A percentile compares a stretch with the other conserved stretches of the same genome.
phyloP scores from a whole-genome alignment of 2,113 vertebrate genomes.

The Micromys minutus region DNA sequence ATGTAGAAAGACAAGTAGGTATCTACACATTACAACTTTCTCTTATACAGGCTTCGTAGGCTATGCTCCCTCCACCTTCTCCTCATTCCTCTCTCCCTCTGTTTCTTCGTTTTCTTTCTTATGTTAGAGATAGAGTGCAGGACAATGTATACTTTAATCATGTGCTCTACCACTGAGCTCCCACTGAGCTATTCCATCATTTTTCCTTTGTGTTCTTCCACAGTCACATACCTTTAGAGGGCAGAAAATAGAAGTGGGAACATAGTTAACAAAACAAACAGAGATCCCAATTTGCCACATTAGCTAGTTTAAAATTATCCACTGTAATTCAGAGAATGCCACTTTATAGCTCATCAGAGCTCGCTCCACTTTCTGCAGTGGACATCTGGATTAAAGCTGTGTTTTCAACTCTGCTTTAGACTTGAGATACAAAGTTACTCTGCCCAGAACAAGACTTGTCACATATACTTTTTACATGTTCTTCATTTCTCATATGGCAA shows the following conservation, averaged over 20 bases:
- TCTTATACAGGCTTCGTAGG: neutral
- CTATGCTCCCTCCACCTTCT: neutral
- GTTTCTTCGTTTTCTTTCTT: neutral
- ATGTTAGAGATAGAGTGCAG: no score
- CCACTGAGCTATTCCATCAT: neutral
- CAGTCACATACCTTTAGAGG: neutral
- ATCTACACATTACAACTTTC: neutral
- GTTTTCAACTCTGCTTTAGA: no score
- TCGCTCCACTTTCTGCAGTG: neutral
- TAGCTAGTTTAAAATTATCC: neutral
- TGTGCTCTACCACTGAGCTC: neutral
- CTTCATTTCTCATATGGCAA: neutral
- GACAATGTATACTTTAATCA: neutral
- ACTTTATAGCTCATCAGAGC: neutral
- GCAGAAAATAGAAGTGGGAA: neutral
- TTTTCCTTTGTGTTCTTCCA: neutral
- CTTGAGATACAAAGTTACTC: neutral
- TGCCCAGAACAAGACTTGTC: neutral
- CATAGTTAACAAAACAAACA: neutral
- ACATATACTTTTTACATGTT: neutral
- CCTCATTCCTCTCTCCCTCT: fast-evolving
- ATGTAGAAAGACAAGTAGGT: neutral
- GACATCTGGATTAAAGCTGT: neutral
- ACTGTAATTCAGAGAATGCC: neutral
- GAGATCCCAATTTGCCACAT: neutral